Base-by-base conservation (phyloP, 2,888 invertebrate species). In the Amphimallon solstitiale region DNA sequence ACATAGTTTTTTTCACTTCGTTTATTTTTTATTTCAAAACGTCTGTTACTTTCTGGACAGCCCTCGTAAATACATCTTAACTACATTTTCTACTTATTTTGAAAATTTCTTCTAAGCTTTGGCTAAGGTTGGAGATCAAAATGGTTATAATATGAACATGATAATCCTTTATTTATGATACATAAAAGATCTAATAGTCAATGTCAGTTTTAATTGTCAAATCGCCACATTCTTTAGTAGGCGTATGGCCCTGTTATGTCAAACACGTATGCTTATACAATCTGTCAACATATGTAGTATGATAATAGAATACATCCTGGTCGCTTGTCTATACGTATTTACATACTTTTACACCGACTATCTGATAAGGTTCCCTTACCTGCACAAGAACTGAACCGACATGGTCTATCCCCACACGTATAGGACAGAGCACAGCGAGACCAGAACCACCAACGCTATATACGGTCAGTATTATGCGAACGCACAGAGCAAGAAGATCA, bases 371-470 rank as follows among this genome's bases (percentile, higher is more conserved):
- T 80, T 80, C 68, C 80, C 80, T 4, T 79, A 74, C 66, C 49
- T 80, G 23, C 80, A 80, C 65, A 79, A 80, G 70, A 68, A 65
- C 7, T 56, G 15, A 63, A 34, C 21, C 10, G 71, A 64, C 63
- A 81, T 81, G 80, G 80, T 80, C n/a, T 81, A 76, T 68, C 81
- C 83, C 0, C 81, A 82, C 67, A 75, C 77, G 0, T 83, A 80
- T 65, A 72, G 83, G 29, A 81, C 78, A 2, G 80, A 82, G 69
- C 81, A 82, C 59, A 82, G 78, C 65, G 81, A 81, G 78, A 82
- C 82, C 2, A 76, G 68, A 68, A 83, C 82, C 0, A 79, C 82
- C 2, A 82, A 77, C 65, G 71, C 76, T 1, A 72, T 72, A 10
- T 83, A 83, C 63, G 82, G 83, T 1, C 78, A 79, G 59, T 81